phyloP scores from a whole-genome alignment of 2,888 invertebrate species.

The Apotomis capreana region DNA sequence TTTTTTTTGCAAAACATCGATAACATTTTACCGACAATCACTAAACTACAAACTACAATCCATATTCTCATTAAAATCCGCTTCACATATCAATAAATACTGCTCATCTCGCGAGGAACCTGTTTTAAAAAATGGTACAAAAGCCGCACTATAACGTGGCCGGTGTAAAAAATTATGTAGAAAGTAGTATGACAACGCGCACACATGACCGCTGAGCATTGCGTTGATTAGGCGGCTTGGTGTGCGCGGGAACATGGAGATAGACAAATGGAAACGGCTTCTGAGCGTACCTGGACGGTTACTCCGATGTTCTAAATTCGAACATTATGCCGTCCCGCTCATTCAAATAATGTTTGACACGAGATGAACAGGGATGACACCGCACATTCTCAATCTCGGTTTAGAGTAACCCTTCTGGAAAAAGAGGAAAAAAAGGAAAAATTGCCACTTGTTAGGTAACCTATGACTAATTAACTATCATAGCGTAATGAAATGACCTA shows the following conservation, averaged over 20 bases:
- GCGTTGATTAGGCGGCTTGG: constrained; percentile 63
- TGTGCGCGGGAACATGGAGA: constrained; percentile 42
- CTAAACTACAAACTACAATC: background rate
- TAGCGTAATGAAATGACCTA: too few species aligned
- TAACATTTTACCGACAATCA: background rate
- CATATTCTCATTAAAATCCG: constrained; percentile 2
- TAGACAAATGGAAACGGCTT: constrained; percentile 47
- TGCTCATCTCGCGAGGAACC: constrained; percentile 31
- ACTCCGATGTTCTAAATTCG: too few species aligned
- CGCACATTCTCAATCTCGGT: too few species aligned
- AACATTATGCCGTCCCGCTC: too few species aligned
- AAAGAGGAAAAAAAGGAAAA: too few species aligned
- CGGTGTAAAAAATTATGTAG: constrained; percentile 74
- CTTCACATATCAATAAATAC: constrained; percentile 30
- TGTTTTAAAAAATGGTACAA: constrained; percentile 33
- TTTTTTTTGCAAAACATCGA: background rate
- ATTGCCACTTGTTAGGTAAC: too few species aligned
- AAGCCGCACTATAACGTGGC: constrained; percentile 55
- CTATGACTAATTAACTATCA: too few species aligned
- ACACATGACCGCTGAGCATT: constrained; percentile 54
- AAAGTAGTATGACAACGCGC: constrained; percentile 77
- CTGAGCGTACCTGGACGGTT: constrained; percentile 8
- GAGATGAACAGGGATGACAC: too few species aligned
- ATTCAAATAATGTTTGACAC: too few species aligned
- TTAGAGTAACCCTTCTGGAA: too few species aligned